Conservation (phyloP, 2,113 vertebrate genomes). For the Chloropsis hardwickii region DNA sequence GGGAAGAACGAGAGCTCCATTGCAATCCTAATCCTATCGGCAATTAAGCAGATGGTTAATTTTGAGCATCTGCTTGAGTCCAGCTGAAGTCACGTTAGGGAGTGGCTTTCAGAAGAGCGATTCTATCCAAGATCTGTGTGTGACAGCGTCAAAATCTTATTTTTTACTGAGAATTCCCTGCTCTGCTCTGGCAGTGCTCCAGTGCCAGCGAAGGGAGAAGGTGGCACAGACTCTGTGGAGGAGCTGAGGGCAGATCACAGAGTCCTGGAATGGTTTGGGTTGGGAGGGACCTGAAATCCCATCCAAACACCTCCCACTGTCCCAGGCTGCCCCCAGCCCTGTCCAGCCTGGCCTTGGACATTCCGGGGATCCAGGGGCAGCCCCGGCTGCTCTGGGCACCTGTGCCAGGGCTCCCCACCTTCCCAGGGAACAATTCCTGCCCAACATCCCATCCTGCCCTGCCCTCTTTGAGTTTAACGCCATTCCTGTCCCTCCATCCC, state of each 20-base stretch:
- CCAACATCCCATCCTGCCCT: neutral
- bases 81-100: neutral
- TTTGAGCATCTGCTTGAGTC: slow-evolving; percentile 8
- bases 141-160: neutral
- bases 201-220: neutral
- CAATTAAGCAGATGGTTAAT: slow-evolving; percentile 33
- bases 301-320: neutral
- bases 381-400: neutral
- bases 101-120: neutral
- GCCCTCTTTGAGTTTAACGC: neutral
- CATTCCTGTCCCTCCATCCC: neutral
- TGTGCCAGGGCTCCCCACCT: neutral
- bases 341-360: neutral
- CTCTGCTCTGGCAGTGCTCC: neutral
- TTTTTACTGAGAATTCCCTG: neutral
- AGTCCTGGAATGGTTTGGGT: neutral
- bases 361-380: neutral
- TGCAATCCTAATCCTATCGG: neutral
- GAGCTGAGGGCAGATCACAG: neutral
- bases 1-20: neutral
- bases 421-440: fast-evolving
- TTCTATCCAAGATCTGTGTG: neutral
- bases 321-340: neutral
- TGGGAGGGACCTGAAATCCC: fast-evolving
- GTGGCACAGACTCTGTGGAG: neutral